A percentile compares a stretch with the other conserved stretches of the same genome.
Evolutionary conservation across 2,888 invertebrate genomes (phyloP).

Genomic region (Agrochola circellaris): DNA sequence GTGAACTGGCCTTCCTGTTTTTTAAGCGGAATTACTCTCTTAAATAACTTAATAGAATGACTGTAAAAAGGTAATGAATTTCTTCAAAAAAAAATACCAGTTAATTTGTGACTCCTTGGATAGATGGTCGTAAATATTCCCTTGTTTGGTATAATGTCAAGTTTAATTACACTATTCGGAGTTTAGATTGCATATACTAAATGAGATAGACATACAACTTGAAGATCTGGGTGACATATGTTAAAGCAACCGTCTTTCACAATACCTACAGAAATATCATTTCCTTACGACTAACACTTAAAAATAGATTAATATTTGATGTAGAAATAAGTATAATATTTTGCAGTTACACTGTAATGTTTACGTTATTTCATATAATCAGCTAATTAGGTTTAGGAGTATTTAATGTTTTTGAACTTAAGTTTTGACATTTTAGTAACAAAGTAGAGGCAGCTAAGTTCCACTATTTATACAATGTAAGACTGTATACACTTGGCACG

Average conservation of each 20-base stretch:
- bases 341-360: neutral
- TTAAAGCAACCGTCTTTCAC: constrained; percentile 16
- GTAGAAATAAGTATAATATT: constrained; percentile 6
- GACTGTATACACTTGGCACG: neutral
- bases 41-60: neutral
- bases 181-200: constrained; percentile 21
- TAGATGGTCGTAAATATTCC: constrained; percentile 15
- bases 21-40: constrained; percentile 29
- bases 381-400: neutral
- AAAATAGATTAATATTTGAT: neutral
- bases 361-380: neutral
- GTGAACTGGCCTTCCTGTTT: constrained; percentile 39
- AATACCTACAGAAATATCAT: constrained; percentile 36
- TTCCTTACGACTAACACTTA: constrained; percentile 30
- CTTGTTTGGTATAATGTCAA: constrained; percentile 52
- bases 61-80: neutral
- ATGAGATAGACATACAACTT: constrained; percentile 35
- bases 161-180: constrained; percentile 35
- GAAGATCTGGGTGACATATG: constrained; percentile 38
- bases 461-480: neutral
- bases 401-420: neutral
- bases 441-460: neutral
- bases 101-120: neutral
- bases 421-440: neutral
- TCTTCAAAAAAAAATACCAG: neutral